These are phyloP conservation scores for Abscondita cerata DNA, from an alignment of 2,888 invertebrate species.

Conservation along the genomic window DNA sequence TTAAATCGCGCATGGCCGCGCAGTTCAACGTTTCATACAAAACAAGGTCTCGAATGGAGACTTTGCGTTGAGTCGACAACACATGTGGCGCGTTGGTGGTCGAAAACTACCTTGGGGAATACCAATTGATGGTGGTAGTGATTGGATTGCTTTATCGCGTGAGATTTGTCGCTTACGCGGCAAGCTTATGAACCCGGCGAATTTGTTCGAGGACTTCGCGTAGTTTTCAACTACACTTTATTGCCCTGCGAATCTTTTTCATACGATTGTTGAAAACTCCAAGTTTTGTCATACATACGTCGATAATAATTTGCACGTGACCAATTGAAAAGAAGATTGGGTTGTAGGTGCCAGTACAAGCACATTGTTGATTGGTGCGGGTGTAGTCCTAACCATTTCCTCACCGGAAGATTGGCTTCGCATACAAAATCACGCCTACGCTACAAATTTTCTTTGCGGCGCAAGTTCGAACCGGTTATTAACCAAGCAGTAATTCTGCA, in stretches of 20 bases:
- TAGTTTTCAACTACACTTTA: slow-evolving; percentile 86
- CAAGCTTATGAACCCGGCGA: slow-evolving; percentile 66
- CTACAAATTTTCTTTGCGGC: slow-evolving; percentile 90
- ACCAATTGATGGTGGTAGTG: slow-evolving; percentile 95
- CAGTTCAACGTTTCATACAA: slow-evolving; percentile 93
- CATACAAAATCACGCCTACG: slow-evolving; percentile 79
- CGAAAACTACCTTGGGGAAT: slow-evolving; percentile 74
- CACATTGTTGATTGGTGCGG: slow-evolving; percentile 99
- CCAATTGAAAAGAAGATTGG: slow-evolving; percentile 96
- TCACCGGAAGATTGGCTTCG: slow-evolving; percentile 82
- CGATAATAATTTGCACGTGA: slow-evolving; percentile 96
- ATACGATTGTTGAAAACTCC: slow-evolving; percentile 92
- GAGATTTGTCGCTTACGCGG: slow-evolving; percentile 83
- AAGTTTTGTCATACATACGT: slow-evolving; percentile 88
- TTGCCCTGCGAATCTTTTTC: slow-evolving; percentile 98
- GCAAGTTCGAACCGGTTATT: slow-evolving; percentile 96
- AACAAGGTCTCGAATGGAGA: slow-evolving; percentile 97
- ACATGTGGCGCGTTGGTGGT: slow-evolving; percentile 89
- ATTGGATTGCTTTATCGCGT: slow-evolving; percentile 93
- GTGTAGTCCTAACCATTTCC: slow-evolving; percentile 97
- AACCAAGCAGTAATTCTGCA: slow-evolving; percentile 90
- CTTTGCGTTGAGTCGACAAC: slow-evolving; percentile 96
- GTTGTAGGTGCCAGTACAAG: slow-evolving; percentile 97
- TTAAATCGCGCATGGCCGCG: slow-evolving; percentile 96
- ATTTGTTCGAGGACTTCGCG: slow-evolving; percentile 75